Conservation (phyloP, 2,797 vertebrate genomes). For the Dryobates pubescens region DNA sequence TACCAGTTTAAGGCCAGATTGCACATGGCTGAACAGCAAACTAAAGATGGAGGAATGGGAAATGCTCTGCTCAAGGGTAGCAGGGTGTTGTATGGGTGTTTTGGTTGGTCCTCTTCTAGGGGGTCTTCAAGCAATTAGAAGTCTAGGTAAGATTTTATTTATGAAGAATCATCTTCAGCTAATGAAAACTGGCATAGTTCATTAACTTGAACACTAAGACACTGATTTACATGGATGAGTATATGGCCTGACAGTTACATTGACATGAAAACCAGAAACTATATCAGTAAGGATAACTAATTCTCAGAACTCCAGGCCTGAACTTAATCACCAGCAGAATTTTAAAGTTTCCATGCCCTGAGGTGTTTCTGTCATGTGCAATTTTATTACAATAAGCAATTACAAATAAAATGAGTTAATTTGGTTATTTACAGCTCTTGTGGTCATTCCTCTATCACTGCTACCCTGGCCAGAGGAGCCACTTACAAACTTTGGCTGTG, state of each 20-base stretch:
- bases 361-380: background rate
- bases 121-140: background rate
- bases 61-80: background rate
- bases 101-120: background rate
- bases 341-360: background rate
- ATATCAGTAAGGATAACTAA: background rate
- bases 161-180: background rate
- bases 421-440: background rate
- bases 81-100: background rate
- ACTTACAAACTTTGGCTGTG: rapidly evolving
- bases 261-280: background rate
- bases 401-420: background rate
- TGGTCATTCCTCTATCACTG: background rate
- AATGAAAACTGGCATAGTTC: background rate
- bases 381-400: background rate
- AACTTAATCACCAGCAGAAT: background rate
- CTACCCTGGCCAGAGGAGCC: background rate
- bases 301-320: background rate
- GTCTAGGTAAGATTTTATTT: background rate
- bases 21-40: background rate
- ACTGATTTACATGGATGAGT: background rate
- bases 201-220: background rate
- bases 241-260: background rate
- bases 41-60: background rate
- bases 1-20: background rate